Evolutionary conservation across 2,888 invertebrate genomes (phyloP).

Genomic region (Caenorhabditis zanzibari): DNA sequence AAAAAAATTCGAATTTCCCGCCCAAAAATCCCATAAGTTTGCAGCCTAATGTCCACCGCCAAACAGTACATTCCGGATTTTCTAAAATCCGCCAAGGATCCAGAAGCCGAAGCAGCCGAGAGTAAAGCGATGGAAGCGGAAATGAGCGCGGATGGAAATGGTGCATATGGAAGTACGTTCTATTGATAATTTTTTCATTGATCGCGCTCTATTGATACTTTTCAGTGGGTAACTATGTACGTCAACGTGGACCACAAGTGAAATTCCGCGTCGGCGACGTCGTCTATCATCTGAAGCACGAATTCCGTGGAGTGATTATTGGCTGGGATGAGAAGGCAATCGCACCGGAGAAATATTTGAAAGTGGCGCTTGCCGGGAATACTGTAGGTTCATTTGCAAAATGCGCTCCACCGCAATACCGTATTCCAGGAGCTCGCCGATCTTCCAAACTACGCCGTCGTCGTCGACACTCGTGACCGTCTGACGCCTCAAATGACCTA

Average conservation of each 20-base stretch:
- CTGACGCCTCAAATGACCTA: slow-evolving; percentile 81
- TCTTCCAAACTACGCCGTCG: slow-evolving; percentile 85
- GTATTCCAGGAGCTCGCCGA: slow-evolving; percentile 65
- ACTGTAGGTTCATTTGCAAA: slow-evolving; percentile 4
- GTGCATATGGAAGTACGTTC: slow-evolving; percentile 44
- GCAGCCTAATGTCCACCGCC: slow-evolving; percentile 25
- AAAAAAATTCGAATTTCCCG: too few species aligned
- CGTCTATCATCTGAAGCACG: slow-evolving; percentile 84
- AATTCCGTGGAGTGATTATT: slow-evolving; percentile 85
- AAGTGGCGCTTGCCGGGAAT: slow-evolving; percentile 53
- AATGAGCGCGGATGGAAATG: slow-evolving; percentile 18
- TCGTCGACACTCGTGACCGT: slow-evolving; percentile 85
- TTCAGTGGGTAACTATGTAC: slow-evolving; percentile 59
- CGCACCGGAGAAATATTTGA: slow-evolving; percentile 85
- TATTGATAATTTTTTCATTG: not conserved
- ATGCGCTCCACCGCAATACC: not conserved
- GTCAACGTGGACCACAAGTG: slow-evolving; percentile 84
- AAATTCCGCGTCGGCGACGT: slow-evolving; percentile 86
- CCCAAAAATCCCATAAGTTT: too few species aligned
- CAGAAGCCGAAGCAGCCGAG: slow-evolving; percentile 25
- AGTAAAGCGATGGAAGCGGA: slow-evolving; percentile 11
- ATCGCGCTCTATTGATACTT: not conserved
- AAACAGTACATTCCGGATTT: slow-evolving; percentile 38
- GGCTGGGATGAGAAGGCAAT: slow-evolving; percentile 86
- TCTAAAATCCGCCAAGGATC: not conserved